Base-by-base conservation (phyloP, 2,797 vertebrate species). In the Pseudochaenichthys georgianus region DNA sequence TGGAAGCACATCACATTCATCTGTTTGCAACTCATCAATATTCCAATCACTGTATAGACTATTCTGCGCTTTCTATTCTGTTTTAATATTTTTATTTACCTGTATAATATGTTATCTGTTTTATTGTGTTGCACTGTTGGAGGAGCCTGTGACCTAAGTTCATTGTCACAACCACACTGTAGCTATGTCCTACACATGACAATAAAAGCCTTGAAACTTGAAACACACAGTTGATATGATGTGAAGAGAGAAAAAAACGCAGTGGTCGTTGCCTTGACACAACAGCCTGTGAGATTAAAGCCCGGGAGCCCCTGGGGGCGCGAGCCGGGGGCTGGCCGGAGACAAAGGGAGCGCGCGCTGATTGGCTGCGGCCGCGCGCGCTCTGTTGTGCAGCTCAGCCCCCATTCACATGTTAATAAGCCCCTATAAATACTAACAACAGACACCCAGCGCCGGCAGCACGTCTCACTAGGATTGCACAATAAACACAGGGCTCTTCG, bases 321-420 rank as follows among this genome's bases (percentile, higher is more conserved):
- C 91, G 87, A 83, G 82, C 83, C 74, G 73, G 80, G 34, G 69
- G 75, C 87, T 55, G 93, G 15, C 81, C 75, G 67, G 46, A 93
- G 95, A 96, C 95, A 96, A 96, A 95, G 91, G 71, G 73, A 67
- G 74, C 38, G 83, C 9, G 15, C 70, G 51, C 47, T 89, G 64
- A 97, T 96, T 97, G 96, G 96, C 77, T 88, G 69, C 31, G 72
- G 77, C 77, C 61, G 43, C 86, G 84, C 41, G 90, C 84, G 86
- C 94, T 89, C 75, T 78, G 90, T 88, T 82, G 89, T 90, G 89
- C 87, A 54, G 80, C 86, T 84, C 89, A 73, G 81, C 83, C 86
- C 85, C 87, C 23, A 94, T 94, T 95, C 94, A 95, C 87, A 96
- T 96, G 95, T 82, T 95, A 95, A 96, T 95, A 4, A 63, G 65